Percentiles rank a stretch among this genome's conserved stretches.
phyloP scores from a whole-genome alignment of 2,113 vertebrate genomes.

The Machaerirhynchus nigripectus region DNA sequence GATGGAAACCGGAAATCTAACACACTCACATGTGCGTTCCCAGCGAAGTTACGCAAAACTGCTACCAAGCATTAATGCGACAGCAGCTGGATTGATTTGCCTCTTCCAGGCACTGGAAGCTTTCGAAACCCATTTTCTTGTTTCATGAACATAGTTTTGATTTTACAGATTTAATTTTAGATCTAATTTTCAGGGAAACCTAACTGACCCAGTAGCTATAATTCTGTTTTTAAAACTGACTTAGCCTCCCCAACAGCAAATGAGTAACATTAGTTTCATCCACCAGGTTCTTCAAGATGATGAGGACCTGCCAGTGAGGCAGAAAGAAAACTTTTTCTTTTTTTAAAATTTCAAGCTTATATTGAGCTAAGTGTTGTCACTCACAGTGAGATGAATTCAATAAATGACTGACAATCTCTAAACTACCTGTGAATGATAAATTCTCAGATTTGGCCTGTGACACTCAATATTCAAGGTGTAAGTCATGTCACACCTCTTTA shows the following conservation, averaged over 20 bases:
- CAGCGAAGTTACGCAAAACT: not conserved
- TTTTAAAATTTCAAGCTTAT: not conserved
- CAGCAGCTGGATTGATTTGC: not conserved
- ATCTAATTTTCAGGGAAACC: not conserved
- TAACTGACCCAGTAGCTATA: not conserved
- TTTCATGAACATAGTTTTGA: not conserved
- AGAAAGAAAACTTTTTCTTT: not conserved
- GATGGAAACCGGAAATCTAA: not conserved
- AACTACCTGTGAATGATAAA: not conserved
- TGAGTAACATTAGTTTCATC: not conserved
- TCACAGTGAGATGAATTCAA: not conserved
- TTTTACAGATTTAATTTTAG: slow-evolving; percentile 17
- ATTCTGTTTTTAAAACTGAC: not conserved
- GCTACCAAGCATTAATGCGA: not conserved
- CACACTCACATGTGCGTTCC: not conserved
- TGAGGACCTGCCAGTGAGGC: not conserved
- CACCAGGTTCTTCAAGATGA: not conserved
- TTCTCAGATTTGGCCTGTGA: not conserved
- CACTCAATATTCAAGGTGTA: not conserved
- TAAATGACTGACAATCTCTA: not conserved
- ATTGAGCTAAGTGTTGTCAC: not conserved
- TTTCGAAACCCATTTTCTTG: not conserved
- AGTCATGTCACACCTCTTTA: not conserved
- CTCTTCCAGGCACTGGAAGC: not conserved
- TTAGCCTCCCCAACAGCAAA: not conserved